Evolutionary conservation across 2,797 vertebrate genomes (phyloP), one percentile per base, ranked within the genome.

Genomic region (Orientallactaga sibirica): DNA sequence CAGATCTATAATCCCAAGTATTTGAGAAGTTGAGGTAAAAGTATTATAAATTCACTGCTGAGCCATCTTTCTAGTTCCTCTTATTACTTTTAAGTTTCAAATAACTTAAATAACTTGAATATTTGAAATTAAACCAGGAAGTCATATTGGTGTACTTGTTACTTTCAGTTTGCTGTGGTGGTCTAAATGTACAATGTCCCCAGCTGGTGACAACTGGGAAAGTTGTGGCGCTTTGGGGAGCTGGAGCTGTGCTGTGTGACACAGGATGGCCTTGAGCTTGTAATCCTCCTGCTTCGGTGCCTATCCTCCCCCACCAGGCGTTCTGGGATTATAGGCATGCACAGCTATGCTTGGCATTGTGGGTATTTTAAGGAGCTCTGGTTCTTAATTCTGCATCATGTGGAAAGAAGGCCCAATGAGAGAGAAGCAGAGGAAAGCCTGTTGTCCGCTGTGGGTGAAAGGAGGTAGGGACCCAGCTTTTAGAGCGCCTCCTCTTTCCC

Each of bases 71-170:
- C 62, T 22, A 64, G 24, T 5, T 20, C 20, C 16, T 62, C 15
- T 83, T 67, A 81, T 67, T 68, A 81, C 62, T 27, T 88, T 71
- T 74, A 82, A 70, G 58, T 88, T 79, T 90, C 55, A 81, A 71
- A 73, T 68, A 64, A 64, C 22, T 64, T 64, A 81, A 71, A 73
- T 68, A 64, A 64, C 22, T 64, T 64, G 62, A 20, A 64, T 64
- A 64, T 64, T 64, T 64, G 20, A 67, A 86, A 64, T 1, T 25
- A 79, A 86, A 25, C 27, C 77, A 74, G 73, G 70, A 92, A 92
- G 19, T 78, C 70, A 22, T 92, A 92, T 86, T 55, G 58, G 48
- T 94, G 48, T 94, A 84, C 41, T 68, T 24, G 71, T 88, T 81
- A 76, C 22, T 94, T 76, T 90, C 79, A 62, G 25, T 29, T 43